phyloP scores from a whole-genome alignment of 2,888 invertebrate species.

The Eudemis profundana region DNA sequence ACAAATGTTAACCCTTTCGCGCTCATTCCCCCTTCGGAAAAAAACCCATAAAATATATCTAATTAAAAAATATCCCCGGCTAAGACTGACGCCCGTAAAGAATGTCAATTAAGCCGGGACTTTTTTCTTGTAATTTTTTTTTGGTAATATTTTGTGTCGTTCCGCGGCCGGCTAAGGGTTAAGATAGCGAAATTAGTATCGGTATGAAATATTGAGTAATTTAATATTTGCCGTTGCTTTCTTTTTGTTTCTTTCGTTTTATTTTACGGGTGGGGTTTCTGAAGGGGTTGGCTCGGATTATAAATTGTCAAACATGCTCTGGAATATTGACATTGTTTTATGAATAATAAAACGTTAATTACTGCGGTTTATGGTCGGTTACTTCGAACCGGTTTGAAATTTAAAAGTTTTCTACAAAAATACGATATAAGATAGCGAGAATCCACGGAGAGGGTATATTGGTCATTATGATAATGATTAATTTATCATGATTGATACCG shows the following conservation, averaged over 20 bases:
- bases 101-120: conserved; percentile 84
- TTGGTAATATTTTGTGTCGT: conserved; percentile 75
- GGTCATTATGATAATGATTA: too few relatives aligned
- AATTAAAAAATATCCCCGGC: conserved; percentile 86
- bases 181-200: conserved; percentile 85
- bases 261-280: conserved; percentile 12
- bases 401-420: too few relatives aligned
- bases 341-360: conserved; percentile 17
- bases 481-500: too few relatives aligned
- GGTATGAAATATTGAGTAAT: conserved; percentile 85
- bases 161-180: conserved; percentile 80
- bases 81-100: conserved; percentile 85
- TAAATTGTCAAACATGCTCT: conserved; percentile 25
- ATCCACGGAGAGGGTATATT: too few relatives aligned
- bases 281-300: conserved; percentile 23
- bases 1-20: conserved; percentile 85
- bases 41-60: conserved; percentile 86
- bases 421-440: too few relatives aligned
- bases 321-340: conserved; percentile 26
- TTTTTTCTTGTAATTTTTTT: conserved; percentile 72
- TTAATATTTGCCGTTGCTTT: conserved; percentile 73
- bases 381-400: neutral
- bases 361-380: neutral
- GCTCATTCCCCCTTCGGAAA: conserved; percentile 80
- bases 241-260: conserved; percentile 45